Base-by-base conservation (phyloP, 2,113 vertebrate species). In the Pithys albifrons region DNA sequence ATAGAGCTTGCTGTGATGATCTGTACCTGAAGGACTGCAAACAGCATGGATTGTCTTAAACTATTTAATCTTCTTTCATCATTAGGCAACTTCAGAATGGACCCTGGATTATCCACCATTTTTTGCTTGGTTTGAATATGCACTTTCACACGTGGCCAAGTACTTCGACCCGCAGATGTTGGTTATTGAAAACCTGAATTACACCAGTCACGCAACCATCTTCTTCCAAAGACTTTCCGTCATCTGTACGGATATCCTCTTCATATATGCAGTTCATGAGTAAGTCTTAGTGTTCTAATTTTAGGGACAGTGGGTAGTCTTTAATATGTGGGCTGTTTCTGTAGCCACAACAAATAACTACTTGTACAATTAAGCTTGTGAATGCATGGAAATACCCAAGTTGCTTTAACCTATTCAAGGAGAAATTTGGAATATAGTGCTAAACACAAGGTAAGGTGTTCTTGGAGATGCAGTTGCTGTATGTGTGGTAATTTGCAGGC, bases 101-200 rank as follows among this genome's bases (percentile, higher is more conserved):
- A 99, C 99, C 8, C 96, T 99, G 98, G 99, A 99, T 96, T 99
- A 99, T 88, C 99, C 99, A 1, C 99, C 99, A 0, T 98, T 99
- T 79, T 99, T 99, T 81, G 99, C 99, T 25, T 99, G 99, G 99
- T 99, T 99, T 91, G 99, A 99, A 70, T 98, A 96, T 1, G 95
- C 96, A 1, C 97, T 99, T 45, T 99, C 99, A 0, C 98, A 99
- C 1, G 62, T 98, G 62, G 99, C 99, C 49, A 98, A 95, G 89
- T 97, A 98, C 95, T 98, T 99, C 71, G 99, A 99, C 92, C 80
- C 88, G 4, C 96, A 99, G 88, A 99, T 99, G 99, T 91, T 99
- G 96, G 96, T 95, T 88, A 88, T 99, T 22, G 96, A 97, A 82
- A 99, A 99, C 45, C 97, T 99, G 64, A 98, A 99, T 97, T 99